Conservation (phyloP, 2,888 invertebrate genomes). For the Aricia artaxerxes region DNA sequence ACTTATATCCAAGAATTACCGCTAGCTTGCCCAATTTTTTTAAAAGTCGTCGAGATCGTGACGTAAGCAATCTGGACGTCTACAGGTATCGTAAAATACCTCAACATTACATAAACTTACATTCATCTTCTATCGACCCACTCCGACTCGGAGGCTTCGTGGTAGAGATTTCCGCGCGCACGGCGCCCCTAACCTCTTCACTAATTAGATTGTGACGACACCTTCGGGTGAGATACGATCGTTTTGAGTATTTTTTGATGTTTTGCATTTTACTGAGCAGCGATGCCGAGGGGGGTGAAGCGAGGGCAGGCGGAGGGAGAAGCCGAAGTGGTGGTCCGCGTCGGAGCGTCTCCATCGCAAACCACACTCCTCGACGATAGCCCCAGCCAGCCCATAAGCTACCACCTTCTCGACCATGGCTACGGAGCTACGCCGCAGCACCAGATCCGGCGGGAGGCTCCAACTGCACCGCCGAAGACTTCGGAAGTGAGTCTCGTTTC, state of each 20-base stretch:
- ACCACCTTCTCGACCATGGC: constrained; percentile 91
- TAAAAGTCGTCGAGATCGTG: constrained; percentile 69
- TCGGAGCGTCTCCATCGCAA: constrained; percentile 78
- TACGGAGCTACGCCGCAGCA: constrained; percentile 91
- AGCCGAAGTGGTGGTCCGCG: constrained; percentile 74
- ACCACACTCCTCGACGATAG: constrained; percentile 75
- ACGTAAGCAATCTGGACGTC: constrained; percentile 69
- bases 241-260: constrained; percentile 39
- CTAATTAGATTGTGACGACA: constrained; percentile 72
- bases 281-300: constrained; percentile 83
- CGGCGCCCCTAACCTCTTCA: constrained; percentile 78
- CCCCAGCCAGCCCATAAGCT: constrained; percentile 81
- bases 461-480: constrained; percentile 77
- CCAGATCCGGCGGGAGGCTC: constrained; percentile 82
- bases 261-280: constrained; percentile 52
- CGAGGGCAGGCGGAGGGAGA: constrained; percentile 79
- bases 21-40: constrained; percentile 71
- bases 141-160: constrained; percentile 70
- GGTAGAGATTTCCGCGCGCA: constrained; percentile 74
- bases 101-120: constrained; percentile 53
- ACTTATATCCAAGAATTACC: constrained; percentile 63
- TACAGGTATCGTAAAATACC: constrained; percentile 54
- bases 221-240: constrained; percentile 31
- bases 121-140: constrained; percentile 70
- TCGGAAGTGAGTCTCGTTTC: constrained; percentile 70